Evolutionary conservation across 2,113 vertebrate species (phyloP).

Genomic region (Leucosticte australis): DNA sequence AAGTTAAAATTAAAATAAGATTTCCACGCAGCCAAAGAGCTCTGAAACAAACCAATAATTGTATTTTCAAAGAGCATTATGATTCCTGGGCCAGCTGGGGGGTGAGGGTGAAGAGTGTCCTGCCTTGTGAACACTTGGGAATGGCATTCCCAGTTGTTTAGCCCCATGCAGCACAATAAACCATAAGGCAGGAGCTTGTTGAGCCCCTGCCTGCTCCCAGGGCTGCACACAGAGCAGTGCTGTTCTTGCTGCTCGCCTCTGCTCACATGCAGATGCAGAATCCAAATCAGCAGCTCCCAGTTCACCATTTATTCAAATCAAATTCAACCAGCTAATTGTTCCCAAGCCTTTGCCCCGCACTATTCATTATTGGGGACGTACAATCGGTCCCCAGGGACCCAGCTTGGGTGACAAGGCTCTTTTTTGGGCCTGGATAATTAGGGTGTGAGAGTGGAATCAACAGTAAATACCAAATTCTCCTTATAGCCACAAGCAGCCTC

Average conservation of each 20-base stretch:
- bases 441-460: neutral
- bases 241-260: neutral
- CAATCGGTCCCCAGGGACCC: neutral
- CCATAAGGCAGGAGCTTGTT: neutral
- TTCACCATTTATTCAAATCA: conserved; percentile 41
- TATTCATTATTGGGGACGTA: conserved; percentile 11
- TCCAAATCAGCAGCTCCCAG: conserved; percentile 9
- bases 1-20: neutral
- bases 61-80: neutral
- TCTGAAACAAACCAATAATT: neutral
- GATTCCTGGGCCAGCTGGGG: neutral
- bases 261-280: conserved; percentile 4
- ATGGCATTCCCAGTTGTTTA: neutral
- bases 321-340: conserved; percentile 47
- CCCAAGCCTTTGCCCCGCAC: neutral
- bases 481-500: neutral
- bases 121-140: neutral
- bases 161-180: neutral
- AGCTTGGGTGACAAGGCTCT: neutral
- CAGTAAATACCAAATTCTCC: neutral
- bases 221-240: neutral
- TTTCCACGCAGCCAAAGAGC: neutral
- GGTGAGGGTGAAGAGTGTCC: neutral
- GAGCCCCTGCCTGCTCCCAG: neutral
- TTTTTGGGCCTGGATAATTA: neutral